Evolutionary conservation across 2,888 invertebrate genomes (phyloP).

Genomic region (Theretra japonica): DNA sequence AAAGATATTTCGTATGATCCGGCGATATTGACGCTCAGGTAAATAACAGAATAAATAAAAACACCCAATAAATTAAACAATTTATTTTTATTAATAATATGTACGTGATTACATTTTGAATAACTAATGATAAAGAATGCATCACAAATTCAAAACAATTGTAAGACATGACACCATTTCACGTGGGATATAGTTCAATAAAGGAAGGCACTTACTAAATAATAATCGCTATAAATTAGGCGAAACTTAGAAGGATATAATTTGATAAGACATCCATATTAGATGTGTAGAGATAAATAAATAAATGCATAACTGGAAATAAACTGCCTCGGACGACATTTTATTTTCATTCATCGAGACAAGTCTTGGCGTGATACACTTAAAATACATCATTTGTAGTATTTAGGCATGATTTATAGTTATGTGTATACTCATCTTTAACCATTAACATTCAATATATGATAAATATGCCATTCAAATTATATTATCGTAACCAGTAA

Average conservation of each 20-base stretch:
- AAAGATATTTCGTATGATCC: no score
- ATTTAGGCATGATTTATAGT: no score
- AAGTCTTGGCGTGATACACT: background rate
- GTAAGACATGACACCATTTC: constrained; percentile 14
- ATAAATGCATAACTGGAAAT: constrained; percentile 22
- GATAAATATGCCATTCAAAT: background rate
- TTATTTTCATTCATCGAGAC: background rate
- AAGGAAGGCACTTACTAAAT: background rate
- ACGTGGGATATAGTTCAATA: background rate
- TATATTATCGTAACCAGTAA: background rate
- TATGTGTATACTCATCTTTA: no score
- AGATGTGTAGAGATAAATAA: background rate
- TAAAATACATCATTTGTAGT: no score
- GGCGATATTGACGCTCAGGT: no score
- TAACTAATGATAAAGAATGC: background rate
- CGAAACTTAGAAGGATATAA: background rate
- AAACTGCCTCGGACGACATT: background rate
- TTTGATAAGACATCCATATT: no score
- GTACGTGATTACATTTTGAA: constrained; percentile 5
- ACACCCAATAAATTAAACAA: background rate
- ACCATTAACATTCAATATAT: no score
- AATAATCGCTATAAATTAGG: background rate
- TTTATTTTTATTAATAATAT: constrained; percentile 4
- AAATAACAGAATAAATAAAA: background rate
- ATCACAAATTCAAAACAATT: background rate